A percentile compares a stretch with the other conserved stretches of the same genome.
These are phyloP conservation scores for Nezara viridula DNA, from an alignment of 2,888 invertebrate species.

Conservation along the genomic window DNA sequence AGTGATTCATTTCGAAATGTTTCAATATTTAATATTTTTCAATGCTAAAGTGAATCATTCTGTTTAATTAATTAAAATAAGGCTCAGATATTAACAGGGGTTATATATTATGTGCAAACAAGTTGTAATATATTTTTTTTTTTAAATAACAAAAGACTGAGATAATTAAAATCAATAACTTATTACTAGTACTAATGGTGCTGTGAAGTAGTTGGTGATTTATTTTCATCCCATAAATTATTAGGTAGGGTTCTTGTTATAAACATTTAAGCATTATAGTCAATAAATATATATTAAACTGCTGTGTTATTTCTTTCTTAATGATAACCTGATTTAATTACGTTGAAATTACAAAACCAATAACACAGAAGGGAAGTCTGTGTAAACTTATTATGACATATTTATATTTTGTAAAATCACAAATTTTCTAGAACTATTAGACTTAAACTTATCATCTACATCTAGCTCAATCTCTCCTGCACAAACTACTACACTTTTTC, in stretches of 20 bases:
- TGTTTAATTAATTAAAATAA: not conserved
- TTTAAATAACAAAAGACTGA: constrained; percentile 31
- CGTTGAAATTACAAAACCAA: not conserved
- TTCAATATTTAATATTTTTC: not conserved
- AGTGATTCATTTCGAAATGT: not conserved
- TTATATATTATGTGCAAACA: not conserved
- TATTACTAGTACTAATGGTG: constrained; percentile 7
- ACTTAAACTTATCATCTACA: too few relatives aligned
- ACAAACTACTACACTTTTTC: too few relatives aligned
- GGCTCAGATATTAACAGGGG: constrained; percentile 7
- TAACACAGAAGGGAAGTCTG: not conserved
- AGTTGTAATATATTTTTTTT: not conserved
- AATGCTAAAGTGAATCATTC: not conserved
- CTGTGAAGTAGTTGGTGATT: constrained; percentile 34
- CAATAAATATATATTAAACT: constrained; percentile 33
- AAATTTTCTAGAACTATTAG: not conserved
- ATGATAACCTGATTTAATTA: not conserved
- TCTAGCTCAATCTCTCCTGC: too few relatives aligned
- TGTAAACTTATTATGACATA: too few relatives aligned
- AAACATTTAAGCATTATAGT: not conserved
- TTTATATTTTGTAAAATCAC: too few relatives aligned
- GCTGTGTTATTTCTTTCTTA: not conserved
- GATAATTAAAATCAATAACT: constrained; percentile 19
- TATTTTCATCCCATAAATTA: not conserved
- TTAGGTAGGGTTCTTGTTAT: not conserved